Percentiles rank a stretch among this genome's conserved stretches.
Evolutionary conservation across 2,797 vertebrate species (phyloP).

Genomic region (Neosalanx taihuensis): DNA sequence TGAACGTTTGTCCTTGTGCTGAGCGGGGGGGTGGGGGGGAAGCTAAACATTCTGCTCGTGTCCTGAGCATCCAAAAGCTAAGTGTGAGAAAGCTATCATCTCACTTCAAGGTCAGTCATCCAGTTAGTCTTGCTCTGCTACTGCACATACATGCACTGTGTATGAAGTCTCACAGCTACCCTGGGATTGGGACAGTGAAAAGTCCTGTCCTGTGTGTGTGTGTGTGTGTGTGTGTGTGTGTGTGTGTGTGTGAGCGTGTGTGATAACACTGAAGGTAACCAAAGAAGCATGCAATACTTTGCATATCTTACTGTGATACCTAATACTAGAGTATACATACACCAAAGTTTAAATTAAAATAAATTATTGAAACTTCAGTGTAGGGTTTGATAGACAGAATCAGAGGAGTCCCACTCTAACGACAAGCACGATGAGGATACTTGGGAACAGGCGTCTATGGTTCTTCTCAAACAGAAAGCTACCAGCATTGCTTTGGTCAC

Average conservation of each 20-base stretch:
- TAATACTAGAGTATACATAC: no score
- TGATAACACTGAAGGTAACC: constrained; percentile 18
- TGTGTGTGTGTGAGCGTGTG: not conserved
- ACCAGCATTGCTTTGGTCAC: constrained; percentile 31
- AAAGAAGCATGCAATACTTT: constrained; percentile 16
- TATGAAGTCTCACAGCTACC: constrained; percentile 53
- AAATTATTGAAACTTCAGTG: not conserved
- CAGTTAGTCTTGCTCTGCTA: constrained; percentile 53
- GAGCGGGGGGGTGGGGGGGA: no score
- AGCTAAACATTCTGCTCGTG: constrained; percentile 31
- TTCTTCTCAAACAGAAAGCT: constrained; percentile 23
- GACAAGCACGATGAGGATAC: constrained; percentile 14
- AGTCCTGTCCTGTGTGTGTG: not conserved
- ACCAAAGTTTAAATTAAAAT: no score
- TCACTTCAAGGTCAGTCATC: constrained; percentile 67
- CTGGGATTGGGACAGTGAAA: constrained; percentile 58
- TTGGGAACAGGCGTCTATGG: no score
- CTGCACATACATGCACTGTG: constrained; percentile 54
- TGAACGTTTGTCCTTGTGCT: not conserved
- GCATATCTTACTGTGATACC: no score
- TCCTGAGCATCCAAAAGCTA: constrained; percentile 50
- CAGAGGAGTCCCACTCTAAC: not conserved
- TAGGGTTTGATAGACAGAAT: not conserved
- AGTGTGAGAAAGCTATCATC: constrained; percentile 63
- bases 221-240: not conserved